A percentile compares a stretch with the other conserved stretches of the same genome.
Conservation (phyloP, 2,888 invertebrate genomes). For the Andrena dorsata region DNA sequence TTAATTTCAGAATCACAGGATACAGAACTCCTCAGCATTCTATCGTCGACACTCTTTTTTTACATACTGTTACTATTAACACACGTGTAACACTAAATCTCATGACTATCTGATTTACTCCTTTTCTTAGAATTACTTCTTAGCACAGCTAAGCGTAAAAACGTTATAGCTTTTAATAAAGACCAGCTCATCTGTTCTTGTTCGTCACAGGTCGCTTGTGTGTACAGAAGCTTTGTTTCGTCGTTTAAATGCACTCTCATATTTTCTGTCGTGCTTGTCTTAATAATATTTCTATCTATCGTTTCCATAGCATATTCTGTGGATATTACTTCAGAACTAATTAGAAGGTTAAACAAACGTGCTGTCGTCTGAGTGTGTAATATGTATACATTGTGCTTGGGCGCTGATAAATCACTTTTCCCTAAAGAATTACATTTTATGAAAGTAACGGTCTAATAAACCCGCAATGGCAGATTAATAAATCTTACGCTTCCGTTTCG, state of each 20-base stretch:
- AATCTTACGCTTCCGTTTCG: background rate
- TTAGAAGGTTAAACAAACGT: background rate
- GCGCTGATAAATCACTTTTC: background rate
- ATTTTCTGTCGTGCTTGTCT: background rate
- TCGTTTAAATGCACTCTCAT: slow-evolving; percentile 4
- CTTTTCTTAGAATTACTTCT: background rate
- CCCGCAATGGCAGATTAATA: background rate
- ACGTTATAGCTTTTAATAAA: slow-evolving; percentile 56
- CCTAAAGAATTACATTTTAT: slow-evolving; percentile 19
- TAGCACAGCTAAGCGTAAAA: background rate
- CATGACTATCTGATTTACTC: background rate
- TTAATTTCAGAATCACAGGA: background rate
- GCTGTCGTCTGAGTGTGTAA: slow-evolving; percentile 15
- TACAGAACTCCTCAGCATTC: too few species aligned
- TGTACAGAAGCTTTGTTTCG: slow-evolving; percentile 22
- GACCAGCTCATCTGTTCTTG: slow-evolving; percentile 57
- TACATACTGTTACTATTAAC: background rate
- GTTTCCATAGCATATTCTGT: background rate
- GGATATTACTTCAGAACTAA: slow-evolving; percentile 38
- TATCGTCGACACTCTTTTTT: too few species aligned
- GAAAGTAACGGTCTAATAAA: background rate
- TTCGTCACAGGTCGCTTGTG: fast-evolving
- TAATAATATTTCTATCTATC: background rate
- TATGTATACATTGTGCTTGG: slow-evolving; percentile 16
- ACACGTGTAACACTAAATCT: background rate